These are phyloP conservation scores for Pongo pygmaeus DNA, from an alignment of 2,113 vertebrate genomes.

Conservation along the genomic window DNA sequence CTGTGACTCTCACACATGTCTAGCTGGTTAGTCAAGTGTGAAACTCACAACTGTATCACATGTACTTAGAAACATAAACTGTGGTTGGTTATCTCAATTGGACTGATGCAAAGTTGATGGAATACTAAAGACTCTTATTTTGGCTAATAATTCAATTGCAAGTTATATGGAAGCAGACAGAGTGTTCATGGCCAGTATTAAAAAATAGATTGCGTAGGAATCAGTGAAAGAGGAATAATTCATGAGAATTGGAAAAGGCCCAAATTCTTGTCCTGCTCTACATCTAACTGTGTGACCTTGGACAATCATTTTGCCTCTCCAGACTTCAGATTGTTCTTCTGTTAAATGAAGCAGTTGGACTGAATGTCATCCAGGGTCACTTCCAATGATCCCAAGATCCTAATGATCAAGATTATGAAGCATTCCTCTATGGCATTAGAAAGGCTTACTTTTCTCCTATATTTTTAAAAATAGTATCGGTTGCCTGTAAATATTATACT, in stretches of 20 bases:
- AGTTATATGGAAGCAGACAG: neutral
- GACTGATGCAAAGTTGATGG: neutral
- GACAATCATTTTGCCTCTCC: neutral
- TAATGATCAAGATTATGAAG: neutral
- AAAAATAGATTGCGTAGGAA: neutral
- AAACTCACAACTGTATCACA: slow-evolving; percentile 60
- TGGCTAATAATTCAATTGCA: neutral
- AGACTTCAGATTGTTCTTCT: neutral
- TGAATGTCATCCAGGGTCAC: neutral
- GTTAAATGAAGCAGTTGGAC: neutral
- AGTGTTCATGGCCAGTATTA: neutral
- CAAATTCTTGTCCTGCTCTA: neutral
- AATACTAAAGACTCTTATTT: slow-evolving; percentile 1
- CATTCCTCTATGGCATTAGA: neutral
- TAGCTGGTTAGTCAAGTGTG: slow-evolving; percentile 61
- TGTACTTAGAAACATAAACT: slow-evolving; percentile 42
- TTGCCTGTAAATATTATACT: neutral
- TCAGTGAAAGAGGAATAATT: neutral
- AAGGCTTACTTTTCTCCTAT: neutral
- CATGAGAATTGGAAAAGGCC: neutral
- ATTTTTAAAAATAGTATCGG: neutral
- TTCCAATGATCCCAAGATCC: neutral
- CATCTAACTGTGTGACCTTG: neutral
- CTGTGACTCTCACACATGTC: neutral
- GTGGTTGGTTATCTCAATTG: neutral